Evolutionary conservation across 2,888 invertebrate genomes (phyloP).

Genomic region (Erannis defoliaria): DNA sequence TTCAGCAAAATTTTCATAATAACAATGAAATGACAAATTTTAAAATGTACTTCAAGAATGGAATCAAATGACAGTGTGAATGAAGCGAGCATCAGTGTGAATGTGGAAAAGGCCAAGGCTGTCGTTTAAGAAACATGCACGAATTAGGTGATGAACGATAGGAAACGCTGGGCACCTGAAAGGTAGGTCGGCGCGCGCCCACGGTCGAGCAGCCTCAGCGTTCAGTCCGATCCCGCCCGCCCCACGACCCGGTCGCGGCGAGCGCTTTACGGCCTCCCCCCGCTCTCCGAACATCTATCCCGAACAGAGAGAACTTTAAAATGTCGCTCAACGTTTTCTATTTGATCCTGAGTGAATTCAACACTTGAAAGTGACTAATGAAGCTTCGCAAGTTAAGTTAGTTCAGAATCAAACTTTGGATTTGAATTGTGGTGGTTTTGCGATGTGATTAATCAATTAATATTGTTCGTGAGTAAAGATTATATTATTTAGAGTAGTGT

Average conservation of each 20-base stretch:
- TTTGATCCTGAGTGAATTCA: constrained; percentile 56
- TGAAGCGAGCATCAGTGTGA: constrained; percentile 10
- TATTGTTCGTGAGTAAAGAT: constrained; percentile 62
- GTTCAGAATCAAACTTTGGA: constrained; percentile 64
- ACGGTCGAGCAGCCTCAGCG: constrained; percentile 34
- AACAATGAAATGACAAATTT: no score
- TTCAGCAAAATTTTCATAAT: no score
- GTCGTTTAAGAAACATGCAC: constrained; percentile 42
- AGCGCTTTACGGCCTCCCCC: constrained; percentile 43
- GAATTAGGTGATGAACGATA: constrained; percentile 47
- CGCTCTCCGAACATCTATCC: constrained; percentile 50
- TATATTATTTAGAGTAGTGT: constrained; percentile 7
- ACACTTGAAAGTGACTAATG: constrained; percentile 69
- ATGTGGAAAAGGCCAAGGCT: constrained; percentile 37
- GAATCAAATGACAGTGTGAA: no score
- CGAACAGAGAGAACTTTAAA: constrained; percentile 72
- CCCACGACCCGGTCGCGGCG: constrained; percentile 54
- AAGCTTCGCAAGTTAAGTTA: constrained; percentile 55
- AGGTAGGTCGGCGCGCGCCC: constrained; percentile 39
- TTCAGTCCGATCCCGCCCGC: constrained; percentile 66
- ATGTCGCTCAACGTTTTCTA: constrained; percentile 58
- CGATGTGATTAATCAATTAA: constrained; percentile 71
- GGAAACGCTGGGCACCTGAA: constrained; percentile 42
- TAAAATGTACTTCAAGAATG: no score
- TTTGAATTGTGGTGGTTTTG: constrained; percentile 71